Evolutionary conservation across 2,888 invertebrate genomes (phyloP), one percentile per base, ranked within the genome.

Genomic region (Lithophane leautieri): DNA sequence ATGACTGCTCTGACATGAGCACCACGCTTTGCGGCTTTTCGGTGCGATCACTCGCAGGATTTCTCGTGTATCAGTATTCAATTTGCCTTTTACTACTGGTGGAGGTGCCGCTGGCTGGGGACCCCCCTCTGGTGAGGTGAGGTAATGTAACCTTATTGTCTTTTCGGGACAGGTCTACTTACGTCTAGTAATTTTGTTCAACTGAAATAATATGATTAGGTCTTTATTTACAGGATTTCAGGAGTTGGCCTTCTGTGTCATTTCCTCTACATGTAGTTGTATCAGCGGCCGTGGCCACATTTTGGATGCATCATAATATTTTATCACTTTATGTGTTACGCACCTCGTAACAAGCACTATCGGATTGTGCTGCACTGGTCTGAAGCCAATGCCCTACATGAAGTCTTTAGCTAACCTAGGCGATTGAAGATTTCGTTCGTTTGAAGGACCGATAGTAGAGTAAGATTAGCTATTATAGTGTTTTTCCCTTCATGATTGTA

Each of bases 301-400:
- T 66, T 63, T 34, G 75, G 54, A 56, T 66, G 77, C 77, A 67
- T 81, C 83, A 87, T 88, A 87, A 87, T 88, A 87, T 82, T 76
- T 80, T 83, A 79, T 61, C 76, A 52, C 58, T 85, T 86, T 85
- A 86, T 85, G 78, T 60, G 67, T 47, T 50, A 40, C 56, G 61
- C 60, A 16, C 11, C 70, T 81, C 81, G 76, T 86, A 87, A 83
- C 58, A 76, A 82, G 76, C 47, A 52, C 67, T 86, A 82, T 75
- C 70, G 63, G 69, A 82, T 73, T 28, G 60, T 73, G 63, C 47
- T 69, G 52, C 68, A 60, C 70, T 60, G 34, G 25, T 60, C 14
- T n/a, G n/a, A 47, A 34, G 44, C 44, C 34, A 68, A 58, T 47
- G 25, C 54, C 16, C 22, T 47, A 50, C 50, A 54, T 42, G 52